phyloP scores from a whole-genome alignment of 2,113 vertebrate genomes.

The Ifrita kowaldi region DNA sequence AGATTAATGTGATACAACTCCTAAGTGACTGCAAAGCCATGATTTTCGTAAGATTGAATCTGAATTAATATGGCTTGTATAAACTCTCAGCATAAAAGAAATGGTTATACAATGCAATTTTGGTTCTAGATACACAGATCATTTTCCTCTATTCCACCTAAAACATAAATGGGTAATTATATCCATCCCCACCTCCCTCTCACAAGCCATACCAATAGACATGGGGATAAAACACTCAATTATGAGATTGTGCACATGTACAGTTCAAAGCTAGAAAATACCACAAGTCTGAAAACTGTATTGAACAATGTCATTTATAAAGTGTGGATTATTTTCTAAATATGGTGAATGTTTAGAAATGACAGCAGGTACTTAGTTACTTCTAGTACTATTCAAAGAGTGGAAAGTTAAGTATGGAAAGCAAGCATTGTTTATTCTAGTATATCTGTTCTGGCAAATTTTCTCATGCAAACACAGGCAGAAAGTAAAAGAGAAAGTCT shows the following conservation, averaged over 20 bases:
- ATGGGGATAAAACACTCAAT: background rate
- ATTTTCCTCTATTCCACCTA: background rate
- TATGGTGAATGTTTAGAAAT: background rate
- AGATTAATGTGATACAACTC: conserved; percentile 15
- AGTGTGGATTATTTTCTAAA: background rate
- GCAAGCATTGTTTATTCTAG: background rate
- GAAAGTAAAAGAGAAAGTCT: background rate
- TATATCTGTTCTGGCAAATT: background rate
- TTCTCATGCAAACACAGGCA: background rate
- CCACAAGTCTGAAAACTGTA: background rate
- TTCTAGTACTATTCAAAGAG: background rate
- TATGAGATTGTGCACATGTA: background rate
- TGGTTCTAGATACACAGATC: background rate
- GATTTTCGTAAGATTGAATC: background rate
- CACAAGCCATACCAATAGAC: background rate
- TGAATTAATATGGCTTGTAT: background rate
- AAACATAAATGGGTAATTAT: background rate
- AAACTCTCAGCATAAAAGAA: background rate
- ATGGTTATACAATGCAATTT: background rate
- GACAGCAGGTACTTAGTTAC: background rate
- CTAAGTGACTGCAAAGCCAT: background rate
- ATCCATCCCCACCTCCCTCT: background rate
- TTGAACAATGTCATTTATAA: background rate
- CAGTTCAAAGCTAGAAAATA: background rate
- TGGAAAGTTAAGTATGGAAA: background rate